Percentiles rank a stretch among this genome's conserved stretches.
These are phyloP conservation scores for Leptodirus hochenwartii DNA, from an alignment of 2,888 invertebrate species.

Conservation along the genomic window DNA sequence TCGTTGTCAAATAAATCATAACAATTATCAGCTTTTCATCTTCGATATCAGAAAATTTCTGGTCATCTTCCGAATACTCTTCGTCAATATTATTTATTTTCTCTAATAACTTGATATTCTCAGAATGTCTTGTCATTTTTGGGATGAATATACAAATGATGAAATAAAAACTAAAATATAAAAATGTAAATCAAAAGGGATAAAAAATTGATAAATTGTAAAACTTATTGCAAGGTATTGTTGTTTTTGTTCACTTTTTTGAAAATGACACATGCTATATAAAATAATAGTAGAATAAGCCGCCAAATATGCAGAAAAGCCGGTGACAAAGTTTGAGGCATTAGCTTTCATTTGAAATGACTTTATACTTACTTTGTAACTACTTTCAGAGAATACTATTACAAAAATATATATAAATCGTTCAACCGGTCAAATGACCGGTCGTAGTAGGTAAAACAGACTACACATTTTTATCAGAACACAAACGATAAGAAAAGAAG, in stretches of 20 bases:
- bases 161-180: conserved; percentile 6
- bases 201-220: conserved; percentile 4
- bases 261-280: conserved; percentile 5
- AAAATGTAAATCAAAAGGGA: neutral
- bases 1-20: conserved; percentile 7
- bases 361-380: no score
- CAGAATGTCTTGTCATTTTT: conserved; percentile 7
- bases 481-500: conserved; percentile 1
- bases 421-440: neutral
- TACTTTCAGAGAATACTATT: no score
- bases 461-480: neutral
- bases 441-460: conserved; percentile 1
- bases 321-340: neutral
- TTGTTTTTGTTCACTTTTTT: conserved; percentile 6
- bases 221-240: conserved; percentile 6
- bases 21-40: conserved; percentile 4
- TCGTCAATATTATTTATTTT: conserved; percentile 8
- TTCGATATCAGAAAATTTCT: conserved; percentile 6
- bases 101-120: conserved; percentile 8
- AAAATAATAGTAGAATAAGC: conserved; percentile 7
- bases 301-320: neutral
- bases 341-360: conserved; percentile 1
- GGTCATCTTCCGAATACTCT: conserved; percentile 8
- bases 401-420: no score
- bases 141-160: conserved; percentile 7